Percentiles rank a stretch among this genome's conserved stretches.
Conservation (phyloP, 2,113 vertebrate species). For the Microtus montanus region DNA sequence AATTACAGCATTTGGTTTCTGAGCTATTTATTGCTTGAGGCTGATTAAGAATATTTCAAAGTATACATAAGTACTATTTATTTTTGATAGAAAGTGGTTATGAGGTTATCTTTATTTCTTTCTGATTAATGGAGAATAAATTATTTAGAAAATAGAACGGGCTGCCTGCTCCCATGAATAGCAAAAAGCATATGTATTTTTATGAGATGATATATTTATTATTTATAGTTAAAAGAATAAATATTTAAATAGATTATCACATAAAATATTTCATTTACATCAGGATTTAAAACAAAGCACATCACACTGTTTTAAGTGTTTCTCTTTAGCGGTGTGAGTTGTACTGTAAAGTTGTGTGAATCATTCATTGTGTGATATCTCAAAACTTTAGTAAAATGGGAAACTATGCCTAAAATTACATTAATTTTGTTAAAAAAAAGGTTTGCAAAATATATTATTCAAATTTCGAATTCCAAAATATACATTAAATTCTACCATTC, state of each 20-base stretch:
- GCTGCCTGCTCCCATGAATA: slow-evolving; percentile 10
- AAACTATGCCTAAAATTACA: background rate
- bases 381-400: background rate
- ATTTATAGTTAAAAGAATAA: slow-evolving; percentile 69
- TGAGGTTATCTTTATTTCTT: slow-evolving; percentile 67
- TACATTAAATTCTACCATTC: background rate
- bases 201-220: slow-evolving; percentile 60
- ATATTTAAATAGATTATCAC: slow-evolving; percentile 55
- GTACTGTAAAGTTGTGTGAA: background rate
- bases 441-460: background rate
- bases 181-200: slow-evolving; percentile 36
- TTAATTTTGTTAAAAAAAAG: background rate
- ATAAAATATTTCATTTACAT: slow-evolving; percentile 51
- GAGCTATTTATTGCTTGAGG: slow-evolving; percentile 69
- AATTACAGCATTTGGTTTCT: slow-evolving; percentile 52
- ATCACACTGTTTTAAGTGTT: slow-evolving; percentile 18
- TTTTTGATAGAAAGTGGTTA: slow-evolving; percentile 66
- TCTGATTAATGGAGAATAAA: slow-evolving; percentile 64
- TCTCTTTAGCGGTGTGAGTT: slow-evolving; percentile 35
- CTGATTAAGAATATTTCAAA: slow-evolving; percentile 65
- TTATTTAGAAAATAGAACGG: slow-evolving; percentile 58
- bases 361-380: background rate
- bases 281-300: slow-evolving; percentile 55
- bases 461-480: background rate
- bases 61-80: slow-evolving; percentile 68